Evolutionary conservation across 2,113 vertebrate species (phyloP).

Genomic region (Paraplagusia blochii): DNA sequence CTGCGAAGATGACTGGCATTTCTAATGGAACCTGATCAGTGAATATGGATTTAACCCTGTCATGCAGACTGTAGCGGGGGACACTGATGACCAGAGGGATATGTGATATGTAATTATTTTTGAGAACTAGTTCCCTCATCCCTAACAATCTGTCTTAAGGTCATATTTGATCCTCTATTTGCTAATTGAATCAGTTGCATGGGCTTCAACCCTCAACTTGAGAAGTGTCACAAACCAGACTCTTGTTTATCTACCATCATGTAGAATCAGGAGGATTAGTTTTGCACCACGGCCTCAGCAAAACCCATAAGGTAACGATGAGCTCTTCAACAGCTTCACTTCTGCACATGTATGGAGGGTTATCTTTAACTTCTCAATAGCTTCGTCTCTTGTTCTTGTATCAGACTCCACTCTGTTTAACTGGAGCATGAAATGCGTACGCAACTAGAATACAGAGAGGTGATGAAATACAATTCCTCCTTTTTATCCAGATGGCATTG

Average conservation of each 20-base stretch:
- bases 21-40: conserved; percentile 58
- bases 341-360: conserved; percentile 34
- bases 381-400: conserved; percentile 20
- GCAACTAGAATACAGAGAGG: conserved; percentile 46
- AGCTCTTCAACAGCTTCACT: conserved; percentile 46
- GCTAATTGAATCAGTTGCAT: conserved; percentile 74
- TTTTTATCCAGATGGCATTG: conserved; percentile 51
- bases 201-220: conserved; percentile 67
- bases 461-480: conserved; percentile 45
- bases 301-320: conserved; percentile 53
- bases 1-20: conserved; percentile 64
- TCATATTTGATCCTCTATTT: conserved; percentile 57
- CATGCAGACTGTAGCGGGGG: conserved; percentile 16
- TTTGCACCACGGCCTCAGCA: conserved; percentile 59
- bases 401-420: conserved; percentile 45
- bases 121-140: conserved; percentile 68
- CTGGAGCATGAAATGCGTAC: conserved; percentile 54
- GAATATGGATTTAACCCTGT: conserved; percentile 57
- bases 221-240: conserved; percentile 67
- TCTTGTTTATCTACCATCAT: conserved; percentile 75
- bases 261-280: conserved; percentile 60
- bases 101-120: conserved; percentile 73
- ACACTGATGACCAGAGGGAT: conserved; percentile 65
- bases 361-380: conserved; percentile 40
- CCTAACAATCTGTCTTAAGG: conserved; percentile 69